Percentiles rank a stretch among this genome's conserved stretches.
phyloP scores from a whole-genome alignment of 2,888 invertebrate genomes.

The Drosophila macrothrix region DNA sequence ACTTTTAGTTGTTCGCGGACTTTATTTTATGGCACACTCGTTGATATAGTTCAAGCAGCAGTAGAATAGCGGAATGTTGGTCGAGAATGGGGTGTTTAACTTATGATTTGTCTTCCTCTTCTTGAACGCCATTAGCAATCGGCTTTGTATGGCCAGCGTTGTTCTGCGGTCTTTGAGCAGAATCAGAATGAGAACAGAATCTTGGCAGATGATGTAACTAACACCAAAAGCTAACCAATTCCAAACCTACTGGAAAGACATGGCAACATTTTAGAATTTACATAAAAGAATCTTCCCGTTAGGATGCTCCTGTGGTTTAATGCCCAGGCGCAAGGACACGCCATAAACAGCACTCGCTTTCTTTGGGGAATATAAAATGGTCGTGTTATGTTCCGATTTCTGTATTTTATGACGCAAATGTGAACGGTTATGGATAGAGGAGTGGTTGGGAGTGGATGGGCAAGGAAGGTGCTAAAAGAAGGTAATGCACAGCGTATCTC shows the following conservation, averaged over 20 bases:
- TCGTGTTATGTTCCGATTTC: slow-evolving; percentile 57
- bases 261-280: slow-evolving; percentile 12
- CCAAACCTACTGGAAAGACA: slow-evolving; percentile 7
- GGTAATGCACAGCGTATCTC: slow-evolving; percentile 49
- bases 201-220: background rate
- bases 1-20: slow-evolving; percentile 60
- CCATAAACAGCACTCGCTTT: slow-evolving; percentile 22
- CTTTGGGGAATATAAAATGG: slow-evolving; percentile 48
- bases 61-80: slow-evolving; percentile 5
- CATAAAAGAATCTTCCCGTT: background rate
- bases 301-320: slow-evolving; percentile 33
- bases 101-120: slow-evolving; percentile 36
- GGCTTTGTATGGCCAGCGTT: background rate
- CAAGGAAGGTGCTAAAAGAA: slow-evolving; percentile 46
- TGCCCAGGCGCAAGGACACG: slow-evolving; percentile 5
- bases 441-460: slow-evolving; percentile 2
- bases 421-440: slow-evolving; percentile 66
- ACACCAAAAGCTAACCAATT: background rate
- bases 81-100: slow-evolving; percentile 21
- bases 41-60: background rate
- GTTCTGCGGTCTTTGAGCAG: background rate
- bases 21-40: slow-evolving; percentile 25
- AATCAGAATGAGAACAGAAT: too few relatives aligned
- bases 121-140: slow-evolving; percentile 7
- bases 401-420: slow-evolving; percentile 64